phyloP scores from a whole-genome alignment of 2,888 invertebrate genomes.

The Maniola hyperantus region DNA sequence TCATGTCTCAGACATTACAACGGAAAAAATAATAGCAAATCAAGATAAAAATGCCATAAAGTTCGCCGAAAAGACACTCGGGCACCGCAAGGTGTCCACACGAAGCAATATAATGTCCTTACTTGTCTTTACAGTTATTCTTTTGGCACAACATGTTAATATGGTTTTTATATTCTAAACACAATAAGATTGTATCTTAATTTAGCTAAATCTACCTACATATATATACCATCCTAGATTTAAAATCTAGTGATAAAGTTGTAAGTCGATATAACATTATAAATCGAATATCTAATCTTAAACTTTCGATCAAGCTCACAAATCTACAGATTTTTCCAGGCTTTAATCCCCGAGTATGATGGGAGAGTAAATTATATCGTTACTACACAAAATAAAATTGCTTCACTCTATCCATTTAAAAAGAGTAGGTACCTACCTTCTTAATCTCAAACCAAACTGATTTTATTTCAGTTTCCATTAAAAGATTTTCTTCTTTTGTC shows the following conservation, averaged over 20 bases:
- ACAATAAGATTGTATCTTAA: slow-evolving; percentile 36
- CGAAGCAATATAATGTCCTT: slow-evolving; percentile 57
- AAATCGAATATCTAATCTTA: too few relatives aligned
- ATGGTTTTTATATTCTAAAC: slow-evolving; percentile 62
- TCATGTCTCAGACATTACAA: slow-evolving; percentile 22
- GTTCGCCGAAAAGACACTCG: slow-evolving; percentile 41
- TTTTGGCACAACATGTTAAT: slow-evolving; percentile 57
- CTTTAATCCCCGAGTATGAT: too few relatives aligned
- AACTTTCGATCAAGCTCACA: too few relatives aligned
- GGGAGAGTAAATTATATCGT: too few relatives aligned
- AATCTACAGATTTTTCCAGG: too few relatives aligned
- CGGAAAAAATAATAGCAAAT: slow-evolving; percentile 29
- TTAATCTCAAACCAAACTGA: too few relatives aligned
- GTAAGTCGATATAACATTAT: too few relatives aligned
- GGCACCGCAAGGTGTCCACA: slow-evolving; percentile 51
- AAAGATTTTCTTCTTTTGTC: too few relatives aligned
- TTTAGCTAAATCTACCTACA: slow-evolving; percentile 13
- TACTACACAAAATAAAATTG: too few relatives aligned
- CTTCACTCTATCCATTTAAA: too few relatives aligned
- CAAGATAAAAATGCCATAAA: slow-evolving; percentile 34
- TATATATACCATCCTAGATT: slow-evolving; percentile 2
- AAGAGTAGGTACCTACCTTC: too few relatives aligned
- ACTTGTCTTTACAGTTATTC: slow-evolving; percentile 69
- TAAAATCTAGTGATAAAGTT: neutral
- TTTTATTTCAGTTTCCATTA: too few relatives aligned